These are phyloP conservation scores for Anthoscopus minutus DNA, from an alignment of 2,113 vertebrate species.

Conservation along the genomic window DNA sequence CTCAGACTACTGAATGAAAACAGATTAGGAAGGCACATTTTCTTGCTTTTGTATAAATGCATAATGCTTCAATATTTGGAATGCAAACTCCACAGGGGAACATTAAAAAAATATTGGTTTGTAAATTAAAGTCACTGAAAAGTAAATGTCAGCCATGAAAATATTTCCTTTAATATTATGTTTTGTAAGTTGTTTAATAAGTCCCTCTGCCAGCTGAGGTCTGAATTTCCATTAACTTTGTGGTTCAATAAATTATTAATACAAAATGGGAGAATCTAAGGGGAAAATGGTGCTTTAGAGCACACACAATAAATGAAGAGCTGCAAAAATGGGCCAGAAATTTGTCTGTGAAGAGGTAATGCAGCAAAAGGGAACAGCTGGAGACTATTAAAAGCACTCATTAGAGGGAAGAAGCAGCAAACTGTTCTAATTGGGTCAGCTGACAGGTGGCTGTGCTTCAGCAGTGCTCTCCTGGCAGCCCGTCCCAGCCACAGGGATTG, in stretches of 20 bases:
- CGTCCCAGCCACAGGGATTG: not conserved
- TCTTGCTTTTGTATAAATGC: not conserved
- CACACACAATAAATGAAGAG: not conserved
- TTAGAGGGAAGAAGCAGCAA: slow-evolving; percentile 13
- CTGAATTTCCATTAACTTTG: not conserved
- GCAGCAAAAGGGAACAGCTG: slow-evolving; percentile 50
- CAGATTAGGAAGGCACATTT: not conserved
- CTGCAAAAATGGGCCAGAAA: not conserved
- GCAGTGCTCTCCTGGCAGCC: not conserved
- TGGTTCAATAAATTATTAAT: not conserved
- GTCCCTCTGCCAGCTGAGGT: not conserved
- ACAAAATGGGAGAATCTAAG: not conserved
- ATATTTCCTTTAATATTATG: not conserved
- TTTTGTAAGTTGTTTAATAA: not conserved
- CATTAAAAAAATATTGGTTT: not conserved
- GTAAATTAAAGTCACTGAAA: slow-evolving; percentile 14
- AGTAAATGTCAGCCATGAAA: not conserved
- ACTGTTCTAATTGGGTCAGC: slow-evolving; percentile 50
- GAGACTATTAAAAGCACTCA: slow-evolving; percentile 31
- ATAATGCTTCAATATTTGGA: not conserved
- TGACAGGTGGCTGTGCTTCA: slow-evolving; percentile 48
- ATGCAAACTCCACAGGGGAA: not conserved
- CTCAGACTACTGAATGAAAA: not conserved
- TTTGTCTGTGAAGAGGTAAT: not conserved
- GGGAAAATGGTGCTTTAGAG: not conserved